Evolutionary conservation across 2,113 vertebrate genomes (phyloP).

Genomic region (Helogale parvula): DNA sequence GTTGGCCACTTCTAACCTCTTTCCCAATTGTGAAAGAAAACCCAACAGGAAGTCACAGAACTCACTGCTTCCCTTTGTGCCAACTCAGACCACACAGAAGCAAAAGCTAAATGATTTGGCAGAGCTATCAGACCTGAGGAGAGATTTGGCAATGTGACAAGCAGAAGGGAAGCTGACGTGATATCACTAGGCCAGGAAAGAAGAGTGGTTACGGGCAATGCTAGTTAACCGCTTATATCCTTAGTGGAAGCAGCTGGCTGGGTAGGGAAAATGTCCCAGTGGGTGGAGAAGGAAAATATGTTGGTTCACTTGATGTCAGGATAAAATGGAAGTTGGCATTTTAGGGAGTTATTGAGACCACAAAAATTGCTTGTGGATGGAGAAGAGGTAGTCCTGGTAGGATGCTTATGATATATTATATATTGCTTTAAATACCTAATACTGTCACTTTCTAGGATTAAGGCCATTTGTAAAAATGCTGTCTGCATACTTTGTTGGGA

Average conservation of each 20-base stretch:
- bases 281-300: background rate
- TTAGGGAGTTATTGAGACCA: conserved; percentile 8
- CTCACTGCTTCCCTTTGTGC: conserved; percentile 36
- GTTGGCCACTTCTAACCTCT: conserved; percentile 37
- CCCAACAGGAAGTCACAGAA: conserved; percentile 45
- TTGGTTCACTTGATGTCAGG: background rate
- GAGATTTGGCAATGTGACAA: background rate
- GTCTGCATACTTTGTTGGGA: background rate
- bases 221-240: background rate
- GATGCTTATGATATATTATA: background rate
- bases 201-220: background rate
- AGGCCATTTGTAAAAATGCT: background rate
- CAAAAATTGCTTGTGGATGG: background rate
- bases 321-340: background rate
- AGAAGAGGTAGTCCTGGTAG: background rate
- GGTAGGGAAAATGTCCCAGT: background rate
- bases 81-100: conserved; percentile 60
- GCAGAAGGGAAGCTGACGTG: background rate
- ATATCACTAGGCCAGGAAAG: background rate
- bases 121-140: background rate
- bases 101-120: conserved; percentile 27
- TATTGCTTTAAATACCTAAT: background rate
- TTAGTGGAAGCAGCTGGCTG: background rate
- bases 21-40: conserved; percentile 50
- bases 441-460: background rate